A percentile compares a stretch with the other conserved stretches of the same genome.
Evolutionary conservation across 2,113 vertebrate species (phyloP).

Genomic region (Hyla sarda): DNA sequence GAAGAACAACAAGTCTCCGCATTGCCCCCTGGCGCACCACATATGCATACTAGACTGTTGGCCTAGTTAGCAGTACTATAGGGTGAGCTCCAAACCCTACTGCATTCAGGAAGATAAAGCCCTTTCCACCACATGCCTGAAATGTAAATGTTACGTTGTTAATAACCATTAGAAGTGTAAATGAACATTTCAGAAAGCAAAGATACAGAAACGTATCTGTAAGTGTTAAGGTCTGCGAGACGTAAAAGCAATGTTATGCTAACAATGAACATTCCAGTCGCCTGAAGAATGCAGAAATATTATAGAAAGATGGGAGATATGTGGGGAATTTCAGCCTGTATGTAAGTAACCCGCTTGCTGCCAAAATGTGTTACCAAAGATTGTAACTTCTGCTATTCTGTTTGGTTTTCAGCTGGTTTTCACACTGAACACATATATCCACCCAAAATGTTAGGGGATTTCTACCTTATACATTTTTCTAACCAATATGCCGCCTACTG

Average conservation of each 20-base stretch:
- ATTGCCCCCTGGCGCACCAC: too few relatives aligned
- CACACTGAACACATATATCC: slow-evolving; percentile 1
- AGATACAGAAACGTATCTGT: background rate
- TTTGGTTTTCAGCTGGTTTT: slow-evolving; percentile 10
- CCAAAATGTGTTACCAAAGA: background rate
- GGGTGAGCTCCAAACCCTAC: background rate
- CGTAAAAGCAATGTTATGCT: slow-evolving; percentile 3
- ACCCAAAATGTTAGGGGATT: too few relatives aligned
- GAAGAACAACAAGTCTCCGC: too few relatives aligned
- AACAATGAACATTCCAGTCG: slow-evolving; percentile 24
- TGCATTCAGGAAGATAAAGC: background rate
- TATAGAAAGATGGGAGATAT: slow-evolving; percentile 49
- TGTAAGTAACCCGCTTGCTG: slow-evolving; percentile 7
- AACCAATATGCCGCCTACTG: too few relatives aligned
- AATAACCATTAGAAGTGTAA: background rate
- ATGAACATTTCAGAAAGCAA: background rate
- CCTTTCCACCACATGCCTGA: background rate
- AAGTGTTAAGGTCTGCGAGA: background rate
- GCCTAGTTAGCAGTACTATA: too few relatives aligned
- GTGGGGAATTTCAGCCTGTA: slow-evolving; percentile 36
- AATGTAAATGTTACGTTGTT: background rate
- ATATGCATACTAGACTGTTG: too few relatives aligned
- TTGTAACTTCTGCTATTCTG: background rate
- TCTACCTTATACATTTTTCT: too few relatives aligned
- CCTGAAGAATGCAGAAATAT: slow-evolving; percentile 47